Evolutionary conservation across 2,888 invertebrate genomes (phyloP), one percentile per base, ranked within the genome.

Genomic region (Ophion costatus): DNA sequence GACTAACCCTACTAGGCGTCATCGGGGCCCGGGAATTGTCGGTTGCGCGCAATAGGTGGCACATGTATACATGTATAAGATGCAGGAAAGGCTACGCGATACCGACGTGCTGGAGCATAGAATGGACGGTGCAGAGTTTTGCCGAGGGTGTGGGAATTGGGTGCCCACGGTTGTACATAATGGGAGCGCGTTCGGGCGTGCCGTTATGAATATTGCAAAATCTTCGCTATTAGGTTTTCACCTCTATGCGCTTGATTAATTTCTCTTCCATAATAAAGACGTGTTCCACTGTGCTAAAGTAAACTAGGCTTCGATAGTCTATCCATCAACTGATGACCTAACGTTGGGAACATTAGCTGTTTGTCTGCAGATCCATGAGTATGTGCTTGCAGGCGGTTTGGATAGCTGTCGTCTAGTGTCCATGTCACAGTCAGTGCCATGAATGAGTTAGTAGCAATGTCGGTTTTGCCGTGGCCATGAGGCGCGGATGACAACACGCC

Each of bases 141-240:
- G 64, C 78, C 78, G 82, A 84, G 79, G 82, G 84, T 82, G 79
- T 84, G 84, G 75, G 84, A 84, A 84, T 24, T 82, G 82, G 84
- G 84, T 82, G 81, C 42, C 74, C 42, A 38, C 38, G 38, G 38
- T 38, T 7, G 38, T 38, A 38, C n/a, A 33, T 22, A 51, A 61
- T 45, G 78, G 64, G 17, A 75, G n/a, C 66, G 75, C 24, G n/a
- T 20, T 67, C 22, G 42, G 22, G 22, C 67, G 6, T 20, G 42
- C 22, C 45, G 45, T 51, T 51, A 51, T 20, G 38, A 56, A 73
- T 45, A 29, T 74, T 80, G 61, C 80, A 61, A 57, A 51, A 56
- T 61, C 20, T 56, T 42, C 29, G 61, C 75, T 77, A 38, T 38
- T 38, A 9, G 9, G 38, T 29, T 29, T 29, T 4, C 29, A 29